phyloP scores from a whole-genome alignment of 2,113 vertebrate genomes.

The Pitta sordida region DNA sequence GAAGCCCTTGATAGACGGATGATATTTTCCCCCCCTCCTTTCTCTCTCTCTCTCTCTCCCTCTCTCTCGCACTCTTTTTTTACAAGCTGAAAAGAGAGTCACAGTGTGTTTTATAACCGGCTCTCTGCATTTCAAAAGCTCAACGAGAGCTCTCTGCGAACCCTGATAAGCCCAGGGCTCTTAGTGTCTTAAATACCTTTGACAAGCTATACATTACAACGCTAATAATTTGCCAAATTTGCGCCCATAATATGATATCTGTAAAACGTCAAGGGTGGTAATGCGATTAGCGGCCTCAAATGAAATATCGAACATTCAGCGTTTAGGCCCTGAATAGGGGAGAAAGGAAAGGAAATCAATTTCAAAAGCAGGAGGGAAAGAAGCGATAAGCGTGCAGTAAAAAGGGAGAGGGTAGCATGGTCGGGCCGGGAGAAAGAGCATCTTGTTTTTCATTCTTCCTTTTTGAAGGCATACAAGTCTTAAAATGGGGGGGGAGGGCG shows the following conservation, averaged over 20 bases:
- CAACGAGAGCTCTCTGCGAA: slow-evolving; percentile 79
- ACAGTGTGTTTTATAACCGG: slow-evolving; percentile 80
- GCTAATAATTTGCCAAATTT: slow-evolving; percentile 91
- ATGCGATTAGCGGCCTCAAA: slow-evolving; percentile 89
- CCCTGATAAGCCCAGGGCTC: slow-evolving; percentile 87
- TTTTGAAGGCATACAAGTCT: slow-evolving; percentile 20
- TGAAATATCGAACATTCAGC: slow-evolving; percentile 90
- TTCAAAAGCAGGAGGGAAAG: slow-evolving; percentile 84
- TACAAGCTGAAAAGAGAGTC: slow-evolving; percentile 79
- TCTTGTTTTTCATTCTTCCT: slow-evolving; percentile 57
- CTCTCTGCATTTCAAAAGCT: slow-evolving; percentile 84
- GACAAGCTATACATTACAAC: slow-evolving; percentile 88
- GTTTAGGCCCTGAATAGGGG: slow-evolving; percentile 83
- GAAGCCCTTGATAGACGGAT: slow-evolving; percentile 79
- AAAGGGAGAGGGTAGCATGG: slow-evolving; percentile 73
- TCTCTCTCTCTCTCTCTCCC: too few relatives aligned
- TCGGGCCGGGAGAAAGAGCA: slow-evolving; percentile 67
- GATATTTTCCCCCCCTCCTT: slow-evolving; percentile 68
- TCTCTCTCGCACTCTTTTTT: slow-evolving; percentile 63
- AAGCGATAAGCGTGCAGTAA: slow-evolving; percentile 84
- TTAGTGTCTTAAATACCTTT: slow-evolving; percentile 84
- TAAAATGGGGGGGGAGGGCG: too few relatives aligned
- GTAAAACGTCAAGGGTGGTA: slow-evolving; percentile 89
- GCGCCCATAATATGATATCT: slow-evolving; percentile 90
- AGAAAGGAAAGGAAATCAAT: slow-evolving; percentile 88